Evolutionary conservation across 2,113 vertebrate genomes (phyloP).

Genomic region (Tetrao urogallus): DNA sequence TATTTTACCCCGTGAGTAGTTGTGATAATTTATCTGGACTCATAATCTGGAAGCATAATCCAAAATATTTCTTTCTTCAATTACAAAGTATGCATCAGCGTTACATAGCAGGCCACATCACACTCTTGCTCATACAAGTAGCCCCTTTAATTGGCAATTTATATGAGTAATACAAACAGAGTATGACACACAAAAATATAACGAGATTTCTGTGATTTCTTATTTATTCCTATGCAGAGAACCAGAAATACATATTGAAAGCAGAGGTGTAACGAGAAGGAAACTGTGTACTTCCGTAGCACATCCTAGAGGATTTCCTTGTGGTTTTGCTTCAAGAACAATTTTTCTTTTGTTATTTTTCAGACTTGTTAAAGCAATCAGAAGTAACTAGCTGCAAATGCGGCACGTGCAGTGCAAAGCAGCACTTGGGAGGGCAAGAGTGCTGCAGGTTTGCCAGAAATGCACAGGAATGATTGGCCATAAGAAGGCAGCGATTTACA

Average conservation of each 20-base stretch:
- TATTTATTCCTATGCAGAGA: background rate
- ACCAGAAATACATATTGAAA: background rate
- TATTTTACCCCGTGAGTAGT: background rate
- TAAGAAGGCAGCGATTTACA: constrained; percentile 23
- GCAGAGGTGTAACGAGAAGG: background rate
- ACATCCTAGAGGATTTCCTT: constrained; percentile 30
- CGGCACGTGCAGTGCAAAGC: background rate
- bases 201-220: constrained; percentile 13
- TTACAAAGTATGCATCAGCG: background rate
- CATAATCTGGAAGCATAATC: background rate
- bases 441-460: constrained; percentile 19
- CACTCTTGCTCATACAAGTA: background rate
- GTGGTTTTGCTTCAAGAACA: background rate
- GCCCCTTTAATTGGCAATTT: constrained; percentile 39
- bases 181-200: background rate
- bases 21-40: background rate
- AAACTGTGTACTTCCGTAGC: background rate
- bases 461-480: background rate
- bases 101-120: background rate
- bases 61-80: background rate
- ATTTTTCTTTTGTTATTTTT: constrained; percentile 55
- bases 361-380: constrained; percentile 58
- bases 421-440: background rate
- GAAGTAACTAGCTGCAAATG: background rate
- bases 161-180: constrained; percentile 27